Evolutionary conservation across 2,888 invertebrate species (phyloP).

Genomic region (Sesia apiformis): DNA sequence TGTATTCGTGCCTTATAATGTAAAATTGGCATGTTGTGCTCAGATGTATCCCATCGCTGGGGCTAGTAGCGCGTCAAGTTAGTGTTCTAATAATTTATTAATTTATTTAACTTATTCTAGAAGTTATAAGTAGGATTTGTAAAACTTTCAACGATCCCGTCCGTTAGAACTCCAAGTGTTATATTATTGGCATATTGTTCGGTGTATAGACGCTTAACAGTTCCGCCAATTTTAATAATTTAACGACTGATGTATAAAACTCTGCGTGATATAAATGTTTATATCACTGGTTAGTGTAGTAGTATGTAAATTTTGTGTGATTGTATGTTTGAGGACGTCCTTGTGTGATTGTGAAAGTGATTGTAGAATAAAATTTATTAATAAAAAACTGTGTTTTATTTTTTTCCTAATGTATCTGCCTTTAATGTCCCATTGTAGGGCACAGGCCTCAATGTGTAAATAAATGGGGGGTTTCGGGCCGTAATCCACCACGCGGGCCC

Average conservation of each 20-base stretch:
- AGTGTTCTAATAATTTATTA: slow-evolving; percentile 63
- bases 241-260: slow-evolving; percentile 68
- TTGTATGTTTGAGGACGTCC: slow-evolving; percentile 70
- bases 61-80: slow-evolving; percentile 33
- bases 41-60: slow-evolving; percentile 38
- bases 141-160: slow-evolving; percentile 22
- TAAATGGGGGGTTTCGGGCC: too few relatives aligned
- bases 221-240: slow-evolving; percentile 53
- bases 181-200: slow-evolving; percentile 43
- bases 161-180: slow-evolving; percentile 20
- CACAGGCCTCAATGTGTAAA: too few relatives aligned
- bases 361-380: slow-evolving; percentile 49
- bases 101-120: slow-evolving; percentile 72
- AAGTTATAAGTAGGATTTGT: slow-evolving; percentile 46
- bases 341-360: slow-evolving; percentile 56
- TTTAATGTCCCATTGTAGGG: too few relatives aligned
- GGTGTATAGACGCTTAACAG: slow-evolving; percentile 34
- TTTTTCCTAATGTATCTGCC: too few relatives aligned
- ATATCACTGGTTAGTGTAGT: slow-evolving; percentile 63
- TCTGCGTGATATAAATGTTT: slow-evolving; percentile 65
- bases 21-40: slow-evolving; percentile 24
- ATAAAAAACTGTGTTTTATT: background rate
- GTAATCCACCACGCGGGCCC: too few relatives aligned
- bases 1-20: slow-evolving; percentile 8
- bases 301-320: slow-evolving; percentile 55